phyloP scores from a whole-genome alignment of 2,797 vertebrate species.

The Oreortyx pictus region DNA sequence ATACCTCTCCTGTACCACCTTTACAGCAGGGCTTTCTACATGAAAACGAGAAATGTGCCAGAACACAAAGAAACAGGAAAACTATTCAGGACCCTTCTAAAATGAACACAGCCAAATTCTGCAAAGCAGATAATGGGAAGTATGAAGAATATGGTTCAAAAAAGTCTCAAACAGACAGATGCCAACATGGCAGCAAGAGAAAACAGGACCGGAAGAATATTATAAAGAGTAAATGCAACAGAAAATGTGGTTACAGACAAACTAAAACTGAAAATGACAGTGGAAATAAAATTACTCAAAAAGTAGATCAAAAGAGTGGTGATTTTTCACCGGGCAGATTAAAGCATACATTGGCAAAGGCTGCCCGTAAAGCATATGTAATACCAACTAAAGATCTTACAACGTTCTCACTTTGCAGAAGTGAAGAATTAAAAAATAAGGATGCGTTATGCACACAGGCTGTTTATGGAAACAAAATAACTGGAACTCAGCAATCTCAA shows the following conservation, averaged over 20 bases:
- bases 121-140: background rate
- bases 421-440: constrained; percentile 12
- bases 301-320: background rate
- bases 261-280: constrained; percentile 20
- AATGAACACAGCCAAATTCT: constrained; percentile 11
- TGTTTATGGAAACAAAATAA: background rate
- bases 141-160: background rate
- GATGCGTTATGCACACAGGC: background rate
- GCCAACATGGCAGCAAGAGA: background rate
- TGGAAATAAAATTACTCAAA: background rate
- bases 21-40: constrained; percentile 20
- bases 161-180: constrained; percentile 1
- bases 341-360: constrained; percentile 42
- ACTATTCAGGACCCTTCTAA: constrained; percentile 42
- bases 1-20: background rate
- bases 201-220: constrained; percentile 37
- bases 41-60: background rate
- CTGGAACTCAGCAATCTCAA: background rate
- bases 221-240: background rate
- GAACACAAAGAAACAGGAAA: constrained; percentile 33
- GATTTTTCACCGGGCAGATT: constrained; percentile 16
- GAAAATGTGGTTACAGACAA: background rate
- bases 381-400: constrained; percentile 16
- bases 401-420: background rate
- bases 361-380: background rate